Conservation (phyloP, 2,113 vertebrate species). For the Tichodroma muraria region DNA sequence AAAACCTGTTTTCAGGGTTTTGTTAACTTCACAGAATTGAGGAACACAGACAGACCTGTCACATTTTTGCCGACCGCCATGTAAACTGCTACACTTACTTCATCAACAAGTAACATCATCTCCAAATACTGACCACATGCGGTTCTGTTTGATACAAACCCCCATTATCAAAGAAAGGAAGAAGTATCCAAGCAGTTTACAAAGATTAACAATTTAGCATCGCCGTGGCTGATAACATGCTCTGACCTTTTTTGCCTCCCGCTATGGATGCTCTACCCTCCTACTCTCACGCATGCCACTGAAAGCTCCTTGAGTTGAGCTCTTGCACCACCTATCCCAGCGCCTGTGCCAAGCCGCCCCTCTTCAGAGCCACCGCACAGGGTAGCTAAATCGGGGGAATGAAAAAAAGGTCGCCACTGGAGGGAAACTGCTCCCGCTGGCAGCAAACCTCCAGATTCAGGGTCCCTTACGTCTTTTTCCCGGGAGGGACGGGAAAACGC, state of each 20-base stretch:
- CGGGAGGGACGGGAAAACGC: fast-evolving
- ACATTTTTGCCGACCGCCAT: background rate
- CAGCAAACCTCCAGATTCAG: background rate
- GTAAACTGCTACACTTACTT: background rate
- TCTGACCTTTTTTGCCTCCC: background rate
- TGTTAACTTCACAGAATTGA: background rate
- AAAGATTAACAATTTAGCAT: background rate
- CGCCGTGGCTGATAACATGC: fast-evolving
- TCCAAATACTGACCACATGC: background rate
- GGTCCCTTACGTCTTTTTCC: fast-evolving
- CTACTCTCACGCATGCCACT: background rate
- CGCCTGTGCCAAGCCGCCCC: background rate
- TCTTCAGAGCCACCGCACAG: background rate
- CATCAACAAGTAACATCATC: background rate
- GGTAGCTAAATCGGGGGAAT: fast-evolving
- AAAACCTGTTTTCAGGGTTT: background rate
- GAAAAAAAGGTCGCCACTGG: fast-evolving
- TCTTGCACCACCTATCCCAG: background rate
- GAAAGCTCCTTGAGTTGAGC: background rate
- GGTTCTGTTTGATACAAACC: background rate
- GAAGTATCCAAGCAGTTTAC: background rate
- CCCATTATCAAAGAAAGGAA: background rate
- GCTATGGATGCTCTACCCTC: background rate
- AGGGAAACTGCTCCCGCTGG: background rate
- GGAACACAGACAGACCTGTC: background rate